Evolutionary conservation across 2,888 invertebrate species (phyloP).

Genomic region (Pterostichus niger): DNA sequence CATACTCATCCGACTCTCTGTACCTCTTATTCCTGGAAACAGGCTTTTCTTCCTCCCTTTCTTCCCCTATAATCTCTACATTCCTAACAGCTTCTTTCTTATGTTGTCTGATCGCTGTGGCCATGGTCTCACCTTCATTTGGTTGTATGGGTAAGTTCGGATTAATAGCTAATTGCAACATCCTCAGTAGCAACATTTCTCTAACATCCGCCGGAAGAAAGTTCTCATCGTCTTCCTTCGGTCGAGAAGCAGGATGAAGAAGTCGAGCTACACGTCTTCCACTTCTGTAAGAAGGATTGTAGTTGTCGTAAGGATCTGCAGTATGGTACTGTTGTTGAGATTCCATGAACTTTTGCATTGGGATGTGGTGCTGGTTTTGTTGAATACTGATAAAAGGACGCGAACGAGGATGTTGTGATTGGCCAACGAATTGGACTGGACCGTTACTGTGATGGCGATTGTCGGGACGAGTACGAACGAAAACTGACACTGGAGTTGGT

Average conservation of each 20-base stretch:
- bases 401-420: conserved; percentile 40
- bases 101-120: conserved; percentile 77
- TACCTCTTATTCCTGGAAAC: conserved; percentile 74
- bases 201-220: conserved; percentile 85
- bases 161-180: conserved; percentile 86
- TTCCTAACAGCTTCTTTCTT: conserved; percentile 83
- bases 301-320: conserved; percentile 30
- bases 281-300: conserved; percentile 70
- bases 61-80: conserved; percentile 86
- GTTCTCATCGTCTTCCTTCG: conserved; percentile 77
- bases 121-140: conserved; percentile 72
- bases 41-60: conserved; percentile 76
- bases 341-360: conserved; percentile 59
- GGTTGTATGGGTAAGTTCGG: conserved; percentile 78
- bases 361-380: conserved; percentile 49
- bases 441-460: conserved; percentile 68
- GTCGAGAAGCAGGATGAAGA: conserved; percentile 68
- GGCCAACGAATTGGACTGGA: conserved; percentile 54
- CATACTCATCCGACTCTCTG: conserved; percentile 73
- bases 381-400: conserved; percentile 67
- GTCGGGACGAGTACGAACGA: conserved; percentile 68
- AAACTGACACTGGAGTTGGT: conserved; percentile 70
- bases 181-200: conserved; percentile 85
- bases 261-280: conserved; percentile 74
- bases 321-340: conserved; percentile 52